These are phyloP conservation scores for Ernsta delagoae DNA, from an alignment of 2,888 invertebrate genomes.

Conservation along the genomic window DNA sequence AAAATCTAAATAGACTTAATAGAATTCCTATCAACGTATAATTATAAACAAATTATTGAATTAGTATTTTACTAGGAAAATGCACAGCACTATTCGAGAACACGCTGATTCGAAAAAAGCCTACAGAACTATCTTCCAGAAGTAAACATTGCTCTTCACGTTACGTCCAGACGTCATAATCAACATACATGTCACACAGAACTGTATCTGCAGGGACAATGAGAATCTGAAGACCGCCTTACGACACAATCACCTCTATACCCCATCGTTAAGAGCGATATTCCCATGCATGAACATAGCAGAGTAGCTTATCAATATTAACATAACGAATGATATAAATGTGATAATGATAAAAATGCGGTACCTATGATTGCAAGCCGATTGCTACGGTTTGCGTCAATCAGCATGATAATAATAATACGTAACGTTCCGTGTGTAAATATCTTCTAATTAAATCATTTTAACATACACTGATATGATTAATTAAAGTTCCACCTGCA, in stretches of 20 bases:
- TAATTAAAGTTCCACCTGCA: neutral
- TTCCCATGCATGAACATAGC: conserved; percentile 40
- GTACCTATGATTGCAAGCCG: conserved; percentile 42
- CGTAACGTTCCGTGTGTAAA: neutral
- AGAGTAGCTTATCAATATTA: conserved; percentile 65
- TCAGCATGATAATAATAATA: neutral
- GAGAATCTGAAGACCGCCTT: conserved; percentile 9
- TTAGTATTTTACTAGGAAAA: neutral
- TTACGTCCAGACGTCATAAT: conserved; percentile 47
- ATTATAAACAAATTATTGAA: neutral
- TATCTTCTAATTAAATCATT: conserved; percentile 8
- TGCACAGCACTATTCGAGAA: neutral
- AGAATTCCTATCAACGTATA: neutral
- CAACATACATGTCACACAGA: conserved; percentile 45
- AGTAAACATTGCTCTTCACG: neutral
- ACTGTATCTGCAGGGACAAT: conserved; percentile 16
- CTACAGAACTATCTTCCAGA: neutral
- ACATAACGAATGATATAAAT: conserved; percentile 68
- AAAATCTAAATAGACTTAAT: neutral
- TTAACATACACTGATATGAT: neutral
- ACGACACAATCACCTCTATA: conserved; percentile 45
- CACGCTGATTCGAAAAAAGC: neutral
- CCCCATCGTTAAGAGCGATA: conserved; percentile 47
- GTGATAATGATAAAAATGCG: conserved; percentile 68
- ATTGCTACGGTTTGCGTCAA: conserved; percentile 23